These are phyloP conservation scores for Aramus guarauna DNA, from an alignment of 2,113 vertebrate species.

Conservation along the genomic window DNA sequence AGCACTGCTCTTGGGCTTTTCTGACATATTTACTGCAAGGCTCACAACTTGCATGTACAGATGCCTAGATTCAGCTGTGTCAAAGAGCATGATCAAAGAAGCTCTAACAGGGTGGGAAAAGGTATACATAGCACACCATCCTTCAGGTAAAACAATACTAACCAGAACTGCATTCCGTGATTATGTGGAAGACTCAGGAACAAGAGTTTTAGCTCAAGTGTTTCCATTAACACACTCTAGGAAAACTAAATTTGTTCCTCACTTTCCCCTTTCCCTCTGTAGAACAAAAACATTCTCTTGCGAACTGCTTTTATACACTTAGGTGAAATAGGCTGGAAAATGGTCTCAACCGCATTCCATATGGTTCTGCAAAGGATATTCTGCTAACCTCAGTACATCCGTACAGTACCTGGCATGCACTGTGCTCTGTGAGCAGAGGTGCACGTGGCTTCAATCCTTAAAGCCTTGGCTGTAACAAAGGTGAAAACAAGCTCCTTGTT, in stretches of 20 bases:
- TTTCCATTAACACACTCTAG: neutral
- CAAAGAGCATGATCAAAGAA: neutral
- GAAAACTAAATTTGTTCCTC: neutral
- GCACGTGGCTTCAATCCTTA: neutral
- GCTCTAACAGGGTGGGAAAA: neutral
- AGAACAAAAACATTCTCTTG: neutral
- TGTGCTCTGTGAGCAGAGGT: neutral
- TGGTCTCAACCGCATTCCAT: neutral
- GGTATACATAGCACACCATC: neutral
- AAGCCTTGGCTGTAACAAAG: neutral
- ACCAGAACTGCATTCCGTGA: neutral
- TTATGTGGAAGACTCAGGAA: neutral
- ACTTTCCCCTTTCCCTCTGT: neutral
- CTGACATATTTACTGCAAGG: neutral
- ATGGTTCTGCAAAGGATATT: neutral
- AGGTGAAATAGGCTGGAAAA: neutral
- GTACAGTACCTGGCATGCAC: neutral
- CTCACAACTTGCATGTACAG: neutral
- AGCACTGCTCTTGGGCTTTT: neutral
- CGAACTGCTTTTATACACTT: neutral
- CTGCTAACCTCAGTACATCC: neutral
- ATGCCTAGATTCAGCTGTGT: neutral
- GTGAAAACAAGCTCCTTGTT: neutral
- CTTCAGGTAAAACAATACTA: neutral
- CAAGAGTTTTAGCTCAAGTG: neutral